Percentiles rank a stretch among this genome's conserved stretches.
Evolutionary conservation across 2,797 vertebrate species (phyloP).

Genomic region (Oceanodroma leucorhoa): DNA sequence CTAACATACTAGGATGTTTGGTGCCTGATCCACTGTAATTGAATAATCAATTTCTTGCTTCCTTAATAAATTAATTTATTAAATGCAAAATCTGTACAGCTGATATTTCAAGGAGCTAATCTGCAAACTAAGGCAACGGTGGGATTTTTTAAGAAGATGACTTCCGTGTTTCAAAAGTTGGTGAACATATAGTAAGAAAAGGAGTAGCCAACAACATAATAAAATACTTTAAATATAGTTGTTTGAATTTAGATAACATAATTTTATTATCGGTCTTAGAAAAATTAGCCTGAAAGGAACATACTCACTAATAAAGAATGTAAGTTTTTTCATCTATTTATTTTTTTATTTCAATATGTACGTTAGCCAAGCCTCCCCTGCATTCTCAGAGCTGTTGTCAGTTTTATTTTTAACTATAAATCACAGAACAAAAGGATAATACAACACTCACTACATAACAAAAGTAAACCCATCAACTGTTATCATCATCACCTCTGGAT

Average conservation of each 20-base stretch:
- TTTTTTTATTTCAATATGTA: not conserved
- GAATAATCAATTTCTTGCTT: constrained; percentile 59
- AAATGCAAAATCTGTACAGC: constrained; percentile 35
- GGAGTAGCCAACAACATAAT: not conserved
- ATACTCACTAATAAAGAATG: not conserved
- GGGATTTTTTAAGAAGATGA: constrained; percentile 30
- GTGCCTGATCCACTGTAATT: constrained; percentile 18
- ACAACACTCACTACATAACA: not conserved
- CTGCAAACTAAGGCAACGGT: constrained; percentile 51
- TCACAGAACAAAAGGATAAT: not conserved
- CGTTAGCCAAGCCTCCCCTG: not conserved
- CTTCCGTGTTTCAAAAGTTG: constrained; percentile 13
- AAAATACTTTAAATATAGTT: not conserved
- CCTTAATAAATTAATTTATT: constrained; percentile 67
- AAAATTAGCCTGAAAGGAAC: not conserved
- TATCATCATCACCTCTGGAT: not conserved
- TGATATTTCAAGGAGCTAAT: constrained; percentile 48
- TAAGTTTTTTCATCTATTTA: not conserved
- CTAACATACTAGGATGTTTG: not conserved
- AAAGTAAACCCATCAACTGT: not conserved
- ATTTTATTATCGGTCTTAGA: not conserved
- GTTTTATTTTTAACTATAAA: constrained; percentile 22
- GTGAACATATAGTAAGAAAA: not conserved
- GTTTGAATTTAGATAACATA: not conserved
- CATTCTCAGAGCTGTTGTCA: not conserved